A percentile compares a stretch with the other conserved stretches of the same genome.
phyloP scores from a whole-genome alignment of 2,888 invertebrate species.

The Penaeus monodon region DNA sequence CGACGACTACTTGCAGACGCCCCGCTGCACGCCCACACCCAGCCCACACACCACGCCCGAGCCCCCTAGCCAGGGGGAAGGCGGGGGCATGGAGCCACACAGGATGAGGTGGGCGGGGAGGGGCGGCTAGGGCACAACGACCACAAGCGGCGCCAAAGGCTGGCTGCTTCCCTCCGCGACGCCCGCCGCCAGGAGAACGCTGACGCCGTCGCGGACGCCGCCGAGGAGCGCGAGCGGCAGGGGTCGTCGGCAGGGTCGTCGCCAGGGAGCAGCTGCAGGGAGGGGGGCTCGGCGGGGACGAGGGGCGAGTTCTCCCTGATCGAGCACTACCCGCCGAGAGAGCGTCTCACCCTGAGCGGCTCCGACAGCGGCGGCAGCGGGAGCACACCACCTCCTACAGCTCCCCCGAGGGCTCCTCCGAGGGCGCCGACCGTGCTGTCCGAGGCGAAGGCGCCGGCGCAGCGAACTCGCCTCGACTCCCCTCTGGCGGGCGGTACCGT shows the following conservation, averaged over 20 bases:
- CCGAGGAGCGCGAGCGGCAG: constrained; percentile 17
- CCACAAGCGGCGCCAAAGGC: constrained; percentile 32
- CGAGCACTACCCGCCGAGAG: constrained; percentile 62
- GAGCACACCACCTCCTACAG: constrained; percentile 41
- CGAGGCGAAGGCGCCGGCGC: constrained; percentile 22
- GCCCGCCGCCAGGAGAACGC: not conserved
- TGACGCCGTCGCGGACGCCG: not conserved
- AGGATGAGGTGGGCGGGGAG: not conserved
- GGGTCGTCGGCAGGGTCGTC: not conserved
- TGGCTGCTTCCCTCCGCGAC: constrained; percentile 25
- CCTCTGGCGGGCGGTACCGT: constrained; percentile 1
- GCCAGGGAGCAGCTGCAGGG: not conserved
- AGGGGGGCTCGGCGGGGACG: constrained; percentile 4
- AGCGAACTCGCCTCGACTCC: constrained; percentile 15
- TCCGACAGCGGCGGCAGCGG: constrained; percentile 48
- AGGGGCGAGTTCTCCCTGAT: constrained; percentile 59
- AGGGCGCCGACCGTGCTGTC: constrained; percentile 18
- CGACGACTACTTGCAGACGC: constrained; percentile 16
- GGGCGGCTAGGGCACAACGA: constrained; percentile 28
- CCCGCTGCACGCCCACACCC: constrained; percentile 30
- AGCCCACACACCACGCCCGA: constrained; percentile 51
- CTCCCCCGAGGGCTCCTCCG: constrained; percentile 27
- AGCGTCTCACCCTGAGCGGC: constrained; percentile 43
- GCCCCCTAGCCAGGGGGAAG: constrained; percentile 31
- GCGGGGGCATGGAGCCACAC: constrained; percentile 20